These are phyloP conservation scores for Digitonthophagus gazella DNA, from an alignment of 2,888 invertebrate species.

Conservation along the genomic window DNA sequence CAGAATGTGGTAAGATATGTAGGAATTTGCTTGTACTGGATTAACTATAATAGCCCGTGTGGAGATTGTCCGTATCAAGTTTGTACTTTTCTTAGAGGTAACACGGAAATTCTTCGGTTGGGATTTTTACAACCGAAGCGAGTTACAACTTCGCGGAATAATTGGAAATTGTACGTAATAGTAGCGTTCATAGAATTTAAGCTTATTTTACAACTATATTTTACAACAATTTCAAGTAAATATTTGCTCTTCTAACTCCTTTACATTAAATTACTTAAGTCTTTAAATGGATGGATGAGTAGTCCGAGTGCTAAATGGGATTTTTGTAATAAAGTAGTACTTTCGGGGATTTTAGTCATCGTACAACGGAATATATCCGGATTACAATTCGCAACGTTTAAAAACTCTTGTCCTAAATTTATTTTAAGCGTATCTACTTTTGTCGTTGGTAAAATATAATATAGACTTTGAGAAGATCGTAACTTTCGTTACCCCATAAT, in stretches of 20 bases:
- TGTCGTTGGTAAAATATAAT: constrained; percentile 76
- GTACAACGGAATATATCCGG: constrained; percentile 95
- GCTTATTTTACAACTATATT: too few relatives aligned
- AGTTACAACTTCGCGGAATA: neutral
- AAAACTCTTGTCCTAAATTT: constrained; percentile 76
- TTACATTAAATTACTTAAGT: constrained; percentile 91
- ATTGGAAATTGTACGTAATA: too few relatives aligned
- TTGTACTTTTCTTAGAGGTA: neutral
- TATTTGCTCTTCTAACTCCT: too few relatives aligned
- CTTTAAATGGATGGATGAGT: constrained; percentile 97
- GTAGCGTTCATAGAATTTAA: too few relatives aligned
- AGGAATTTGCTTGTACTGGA: neutral
- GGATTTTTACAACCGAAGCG: neutral
- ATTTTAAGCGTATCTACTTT: constrained; percentile 78
- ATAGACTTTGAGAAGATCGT: constrained; percentile 84
- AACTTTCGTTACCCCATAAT: constrained; percentile 78
- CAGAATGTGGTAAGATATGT: neutral
- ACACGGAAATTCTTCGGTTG: neutral
- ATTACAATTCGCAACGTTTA: constrained; percentile 84
- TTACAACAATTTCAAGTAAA: too few relatives aligned
- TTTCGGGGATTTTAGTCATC: constrained; percentile 91
- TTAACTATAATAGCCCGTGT: neutral
- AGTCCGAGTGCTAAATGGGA: constrained; percentile 93
- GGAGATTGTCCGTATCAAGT: neutral
- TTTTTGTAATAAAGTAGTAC: constrained; percentile 87